phyloP scores from a whole-genome alignment of 2,888 invertebrate species.

The Griposia aprilina region DNA sequence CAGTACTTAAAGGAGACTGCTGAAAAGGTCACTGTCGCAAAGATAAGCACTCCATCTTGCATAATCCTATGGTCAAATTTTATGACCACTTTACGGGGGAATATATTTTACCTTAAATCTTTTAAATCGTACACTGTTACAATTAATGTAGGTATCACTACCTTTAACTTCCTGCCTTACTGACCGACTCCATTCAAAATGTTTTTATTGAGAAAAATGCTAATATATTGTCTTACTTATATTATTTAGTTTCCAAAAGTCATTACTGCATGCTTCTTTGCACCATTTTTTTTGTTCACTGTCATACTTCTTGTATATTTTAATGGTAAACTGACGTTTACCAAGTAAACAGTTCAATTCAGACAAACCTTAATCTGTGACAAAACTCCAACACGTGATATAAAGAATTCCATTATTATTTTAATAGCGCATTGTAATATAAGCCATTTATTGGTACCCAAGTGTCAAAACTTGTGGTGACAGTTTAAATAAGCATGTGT shows the following conservation, averaged over 20 bases:
- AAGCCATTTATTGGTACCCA: constrained; percentile 27
- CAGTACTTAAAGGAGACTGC: background rate
- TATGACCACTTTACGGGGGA: background rate
- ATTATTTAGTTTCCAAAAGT: background rate
- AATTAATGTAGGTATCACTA: background rate
- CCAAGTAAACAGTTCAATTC: constrained; percentile 23
- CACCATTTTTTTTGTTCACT: background rate
- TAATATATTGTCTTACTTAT: background rate
- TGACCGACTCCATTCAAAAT: background rate
- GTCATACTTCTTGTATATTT: background rate
- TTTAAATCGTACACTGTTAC: background rate
- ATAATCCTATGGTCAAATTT: background rate
- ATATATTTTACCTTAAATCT: background rate
- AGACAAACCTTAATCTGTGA: no score
- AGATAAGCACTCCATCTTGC: background rate
- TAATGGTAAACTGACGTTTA: constrained; percentile 10
- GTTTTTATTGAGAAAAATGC: background rate
- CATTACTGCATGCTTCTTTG: constrained; percentile 1
- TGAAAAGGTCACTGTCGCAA: background rate
- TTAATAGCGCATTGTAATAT: constrained; percentile 39
- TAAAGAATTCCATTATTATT: constrained; percentile 41
- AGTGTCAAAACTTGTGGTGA: constrained; percentile 40
- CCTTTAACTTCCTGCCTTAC: background rate
- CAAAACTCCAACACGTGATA: constrained; percentile 22
- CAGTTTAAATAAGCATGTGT: constrained; percentile 40